phyloP scores from a whole-genome alignment of 2,113 vertebrate species.

The Chinchilla lanigera region DNA sequence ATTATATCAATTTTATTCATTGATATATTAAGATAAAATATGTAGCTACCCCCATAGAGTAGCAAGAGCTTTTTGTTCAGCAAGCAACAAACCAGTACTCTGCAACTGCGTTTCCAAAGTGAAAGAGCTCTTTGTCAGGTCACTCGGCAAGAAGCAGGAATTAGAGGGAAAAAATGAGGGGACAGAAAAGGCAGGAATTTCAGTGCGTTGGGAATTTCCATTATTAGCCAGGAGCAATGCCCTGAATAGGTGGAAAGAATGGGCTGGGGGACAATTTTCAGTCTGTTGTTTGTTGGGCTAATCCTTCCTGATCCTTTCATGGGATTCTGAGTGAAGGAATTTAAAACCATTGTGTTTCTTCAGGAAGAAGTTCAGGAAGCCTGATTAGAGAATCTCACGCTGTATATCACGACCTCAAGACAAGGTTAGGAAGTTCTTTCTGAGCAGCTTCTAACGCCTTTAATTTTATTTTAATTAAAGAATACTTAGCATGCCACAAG shows the following conservation, averaged over 20 bases:
- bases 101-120: neutral
- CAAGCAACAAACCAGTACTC: neutral
- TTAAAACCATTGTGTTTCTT: neutral
- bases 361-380: neutral
- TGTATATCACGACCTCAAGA: fast-evolving
- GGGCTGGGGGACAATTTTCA: neutral
- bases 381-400: neutral
- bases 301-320: neutral
- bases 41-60: neutral
- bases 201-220: neutral
- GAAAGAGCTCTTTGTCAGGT: neutral
- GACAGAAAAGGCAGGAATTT: neutral
- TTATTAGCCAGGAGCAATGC: neutral
- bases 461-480: neutral
- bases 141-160: too few relatives aligned
- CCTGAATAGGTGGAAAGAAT: neutral
- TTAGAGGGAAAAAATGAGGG: too few relatives aligned
- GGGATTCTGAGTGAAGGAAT: neutral
- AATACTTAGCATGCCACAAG: neutral
- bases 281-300: neutral
- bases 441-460: neutral
- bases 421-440: neutral
- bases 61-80: neutral
- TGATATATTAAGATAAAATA: neutral
- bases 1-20: neutral